Conservation (phyloP, 2,888 invertebrate species). For the Meganola albula region DNA sequence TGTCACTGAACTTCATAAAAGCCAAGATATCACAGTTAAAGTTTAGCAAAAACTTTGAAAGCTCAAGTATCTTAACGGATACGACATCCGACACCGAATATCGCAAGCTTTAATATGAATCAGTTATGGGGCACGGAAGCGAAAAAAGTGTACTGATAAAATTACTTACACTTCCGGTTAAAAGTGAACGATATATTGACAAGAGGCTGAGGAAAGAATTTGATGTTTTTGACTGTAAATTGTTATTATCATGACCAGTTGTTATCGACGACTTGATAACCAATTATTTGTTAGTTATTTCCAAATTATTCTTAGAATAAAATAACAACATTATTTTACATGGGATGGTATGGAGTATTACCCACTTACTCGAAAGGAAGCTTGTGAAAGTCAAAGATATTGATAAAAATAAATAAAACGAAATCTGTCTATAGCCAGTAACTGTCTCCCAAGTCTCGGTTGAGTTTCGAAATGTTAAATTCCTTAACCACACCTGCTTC, state of each 20-base stretch:
- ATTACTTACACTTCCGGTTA: conserved; percentile 40
- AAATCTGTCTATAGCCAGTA: conserved; percentile 7
- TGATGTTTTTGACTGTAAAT: conserved; percentile 2
- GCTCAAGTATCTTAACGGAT: conserved; percentile 40
- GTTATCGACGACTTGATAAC: too few relatives aligned
- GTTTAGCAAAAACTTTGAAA: conserved; percentile 17
- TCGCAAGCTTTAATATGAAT: conserved; percentile 22
- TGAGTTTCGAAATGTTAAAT: conserved; percentile 41
- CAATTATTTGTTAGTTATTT: too few relatives aligned
- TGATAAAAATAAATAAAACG: conserved; percentile 2
- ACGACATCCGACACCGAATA: conserved; percentile 39
- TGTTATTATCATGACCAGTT: background rate
- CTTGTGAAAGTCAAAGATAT: background rate
- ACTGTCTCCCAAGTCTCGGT: conserved; percentile 20
- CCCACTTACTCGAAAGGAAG: too few relatives aligned
- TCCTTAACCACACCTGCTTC: conserved; percentile 56
- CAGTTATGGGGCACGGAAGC: conserved; percentile 32
- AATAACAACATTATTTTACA: too few relatives aligned
- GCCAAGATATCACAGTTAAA: background rate
- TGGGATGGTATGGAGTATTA: too few relatives aligned
- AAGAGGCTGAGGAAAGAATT: conserved; percentile 12
- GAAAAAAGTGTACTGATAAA: conserved; percentile 45
- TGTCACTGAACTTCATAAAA: too few relatives aligned
- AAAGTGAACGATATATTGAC: conserved; percentile 18
- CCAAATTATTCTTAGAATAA: too few relatives aligned